Conservation (phyloP, 1,140 invertebrate species). For the Heliconius hewitsoni region DNA sequence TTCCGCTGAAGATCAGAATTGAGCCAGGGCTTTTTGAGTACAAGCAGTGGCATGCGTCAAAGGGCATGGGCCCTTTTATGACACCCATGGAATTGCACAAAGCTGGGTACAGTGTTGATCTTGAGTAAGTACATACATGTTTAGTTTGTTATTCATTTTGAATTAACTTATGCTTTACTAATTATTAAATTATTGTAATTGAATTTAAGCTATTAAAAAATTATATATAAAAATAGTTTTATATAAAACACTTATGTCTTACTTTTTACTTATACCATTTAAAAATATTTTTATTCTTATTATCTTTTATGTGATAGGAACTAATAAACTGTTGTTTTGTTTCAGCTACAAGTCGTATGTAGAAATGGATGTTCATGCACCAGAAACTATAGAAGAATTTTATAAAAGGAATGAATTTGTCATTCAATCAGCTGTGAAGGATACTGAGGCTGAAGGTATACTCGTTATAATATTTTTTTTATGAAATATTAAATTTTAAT, state of each 20-base stretch:
- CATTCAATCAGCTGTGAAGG: conserved; percentile 70
- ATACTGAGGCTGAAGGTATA: conserved; percentile 62
- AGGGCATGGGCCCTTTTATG: conserved; percentile 90
- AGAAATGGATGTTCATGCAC: conserved; percentile 48
- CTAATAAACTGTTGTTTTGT: conserved; percentile 18
- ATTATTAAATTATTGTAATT: too few relatives aligned
- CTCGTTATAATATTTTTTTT: background rate
- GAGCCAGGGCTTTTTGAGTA: conserved; percentile 96
- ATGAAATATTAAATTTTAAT: too few relatives aligned
- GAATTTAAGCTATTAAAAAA: too few relatives aligned
- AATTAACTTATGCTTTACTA: too few relatives aligned
- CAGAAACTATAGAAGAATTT: conserved; percentile 85
- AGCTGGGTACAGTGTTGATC: conserved; percentile 90
- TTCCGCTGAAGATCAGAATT: conserved; percentile 84
- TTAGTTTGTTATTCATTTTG: too few relatives aligned
- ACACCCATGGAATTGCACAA: conserved; percentile 86
- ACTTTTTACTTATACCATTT: too few relatives aligned
- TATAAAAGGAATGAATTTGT: conserved; percentile 85
- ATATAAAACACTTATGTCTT: too few relatives aligned
- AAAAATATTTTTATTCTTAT: too few relatives aligned
- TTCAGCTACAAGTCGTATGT: conserved; percentile 68
- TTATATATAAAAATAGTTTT: too few relatives aligned
- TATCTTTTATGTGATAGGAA: too few relatives aligned
- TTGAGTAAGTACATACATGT: conserved; percentile 57
- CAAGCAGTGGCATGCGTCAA: conserved; percentile 92